phyloP scores from a whole-genome alignment of 2,113 vertebrate genomes.

The Myotis brandtii region DNA sequence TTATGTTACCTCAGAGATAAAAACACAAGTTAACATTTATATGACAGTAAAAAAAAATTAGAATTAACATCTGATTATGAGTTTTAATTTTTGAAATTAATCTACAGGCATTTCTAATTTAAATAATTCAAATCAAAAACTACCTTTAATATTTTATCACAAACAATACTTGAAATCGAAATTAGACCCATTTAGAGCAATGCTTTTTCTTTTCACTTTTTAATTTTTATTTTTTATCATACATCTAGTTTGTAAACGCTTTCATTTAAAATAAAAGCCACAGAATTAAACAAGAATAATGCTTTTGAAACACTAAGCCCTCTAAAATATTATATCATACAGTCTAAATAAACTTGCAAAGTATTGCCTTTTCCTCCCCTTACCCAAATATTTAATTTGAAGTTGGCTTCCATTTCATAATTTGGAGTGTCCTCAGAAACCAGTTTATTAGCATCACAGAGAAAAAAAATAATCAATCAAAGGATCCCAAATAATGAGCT shows the following conservation, averaged over 20 bases:
- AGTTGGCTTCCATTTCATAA: constrained; percentile 37
- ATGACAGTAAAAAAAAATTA: constrained; percentile 76
- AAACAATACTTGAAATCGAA: constrained; percentile 66
- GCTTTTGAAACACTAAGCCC: not conserved
- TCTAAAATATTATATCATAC: not conserved
- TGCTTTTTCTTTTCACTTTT: not conserved
- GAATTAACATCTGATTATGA: constrained; percentile 80
- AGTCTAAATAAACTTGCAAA: not conserved
- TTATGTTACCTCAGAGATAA: constrained; percentile 79
- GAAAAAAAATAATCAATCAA: constrained; percentile 32
- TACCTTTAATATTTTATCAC: constrained; percentile 65
- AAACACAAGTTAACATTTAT: constrained; percentile 76
- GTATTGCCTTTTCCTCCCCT: not conserved
- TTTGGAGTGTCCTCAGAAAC: not conserved
- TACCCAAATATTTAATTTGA: constrained; percentile 42
- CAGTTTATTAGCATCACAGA: constrained; percentile 6
- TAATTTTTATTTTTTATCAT: not conserved
- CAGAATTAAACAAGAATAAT: not conserved
- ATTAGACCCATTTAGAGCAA: constrained; percentile 36
- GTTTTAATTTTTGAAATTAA: constrained; percentile 81
- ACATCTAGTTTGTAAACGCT: not conserved
- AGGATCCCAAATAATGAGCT: constrained; percentile 15
- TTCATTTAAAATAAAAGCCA: not conserved
- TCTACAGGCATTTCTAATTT: constrained; percentile 71
- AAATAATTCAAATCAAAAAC: constrained; percentile 70